Conservation (phyloP, 2,888 invertebrate species). For the Agriotes lineatus region DNA sequence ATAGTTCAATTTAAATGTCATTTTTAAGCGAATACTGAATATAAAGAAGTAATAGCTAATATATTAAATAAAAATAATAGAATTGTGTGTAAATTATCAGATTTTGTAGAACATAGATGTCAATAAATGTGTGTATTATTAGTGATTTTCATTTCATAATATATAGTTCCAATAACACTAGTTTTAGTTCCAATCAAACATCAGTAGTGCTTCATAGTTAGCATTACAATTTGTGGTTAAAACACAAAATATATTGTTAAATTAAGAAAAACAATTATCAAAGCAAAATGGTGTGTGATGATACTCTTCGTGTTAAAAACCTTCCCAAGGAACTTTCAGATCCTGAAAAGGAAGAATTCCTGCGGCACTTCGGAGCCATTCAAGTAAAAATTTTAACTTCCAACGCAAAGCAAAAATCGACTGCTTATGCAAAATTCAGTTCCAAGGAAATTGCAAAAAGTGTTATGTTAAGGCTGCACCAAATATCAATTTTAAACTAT, state of each 20-base stretch:
- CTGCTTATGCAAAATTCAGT: slow-evolving; percentile 77
- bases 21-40: too few species aligned
- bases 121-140: too few species aligned
- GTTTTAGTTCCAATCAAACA: too few species aligned
- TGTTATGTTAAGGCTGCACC: slow-evolving; percentile 79
- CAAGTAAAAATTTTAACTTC: slow-evolving; percentile 75
- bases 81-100: too few species aligned
- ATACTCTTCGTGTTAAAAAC: slow-evolving; percentile 78
- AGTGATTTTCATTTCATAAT: too few species aligned
- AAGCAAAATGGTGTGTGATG: slow-evolving; percentile 61
- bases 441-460: slow-evolving; percentile 74
- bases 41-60: too few species aligned
- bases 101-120: too few species aligned
- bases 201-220: too few species aligned
- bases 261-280: background rate
- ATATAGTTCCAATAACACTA: too few species aligned
- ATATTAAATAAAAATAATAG: too few species aligned
- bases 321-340: slow-evolving; percentile 75
- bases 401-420: slow-evolving; percentile 69
- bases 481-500: slow-evolving; percentile 77
- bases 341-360: slow-evolving; percentile 78
- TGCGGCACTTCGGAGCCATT: slow-evolving; percentile 82
- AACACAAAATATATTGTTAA: background rate
- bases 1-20: too few species aligned
- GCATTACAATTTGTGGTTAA: background rate